phyloP scores from a whole-genome alignment of 2,113 vertebrate genomes.

The Saguinus midas region DNA sequence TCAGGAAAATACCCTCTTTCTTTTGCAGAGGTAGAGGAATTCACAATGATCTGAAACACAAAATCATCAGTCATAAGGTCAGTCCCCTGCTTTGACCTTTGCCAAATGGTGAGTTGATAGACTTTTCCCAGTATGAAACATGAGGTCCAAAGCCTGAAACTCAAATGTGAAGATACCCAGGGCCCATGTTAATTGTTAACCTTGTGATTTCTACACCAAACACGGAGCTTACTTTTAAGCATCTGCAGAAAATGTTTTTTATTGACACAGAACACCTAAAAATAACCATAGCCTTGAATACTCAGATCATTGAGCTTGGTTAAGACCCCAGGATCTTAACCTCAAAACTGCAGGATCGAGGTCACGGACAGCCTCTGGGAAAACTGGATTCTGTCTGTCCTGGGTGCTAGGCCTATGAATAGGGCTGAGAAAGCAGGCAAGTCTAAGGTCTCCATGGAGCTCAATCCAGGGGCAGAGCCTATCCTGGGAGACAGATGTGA shows the following conservation, averaged over 20 bases:
- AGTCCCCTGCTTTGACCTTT: conserved; percentile 51
- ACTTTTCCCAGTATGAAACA: conserved; percentile 34
- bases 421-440: not conserved
- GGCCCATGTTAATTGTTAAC: conserved; percentile 68
- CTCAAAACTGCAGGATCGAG: not conserved
- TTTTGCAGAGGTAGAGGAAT: conserved; percentile 48
- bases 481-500: not conserved
- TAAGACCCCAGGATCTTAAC: too few relatives aligned
- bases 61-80: conserved; percentile 15
- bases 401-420: not conserved
- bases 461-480: not conserved
- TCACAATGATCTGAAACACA: conserved; percentile 3
- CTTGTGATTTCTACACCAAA: conserved; percentile 57
- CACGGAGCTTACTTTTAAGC: not conserved
- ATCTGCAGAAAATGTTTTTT: conserved; percentile 39
- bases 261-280: conserved; percentile 59
- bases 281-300: conserved; percentile 58
- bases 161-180: conserved; percentile 15
- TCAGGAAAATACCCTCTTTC: conserved; percentile 52
- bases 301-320: not conserved
- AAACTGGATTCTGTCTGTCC: not conserved
- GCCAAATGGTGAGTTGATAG: conserved; percentile 22
- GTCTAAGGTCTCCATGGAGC: not conserved
- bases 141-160: conserved; percentile 21
- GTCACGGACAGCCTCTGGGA: not conserved